Evolutionary conservation across 2,797 vertebrate species (phyloP), one percentile per base, ranked within the genome.

Genomic region (Lagorchestes hirsutus): DNA sequence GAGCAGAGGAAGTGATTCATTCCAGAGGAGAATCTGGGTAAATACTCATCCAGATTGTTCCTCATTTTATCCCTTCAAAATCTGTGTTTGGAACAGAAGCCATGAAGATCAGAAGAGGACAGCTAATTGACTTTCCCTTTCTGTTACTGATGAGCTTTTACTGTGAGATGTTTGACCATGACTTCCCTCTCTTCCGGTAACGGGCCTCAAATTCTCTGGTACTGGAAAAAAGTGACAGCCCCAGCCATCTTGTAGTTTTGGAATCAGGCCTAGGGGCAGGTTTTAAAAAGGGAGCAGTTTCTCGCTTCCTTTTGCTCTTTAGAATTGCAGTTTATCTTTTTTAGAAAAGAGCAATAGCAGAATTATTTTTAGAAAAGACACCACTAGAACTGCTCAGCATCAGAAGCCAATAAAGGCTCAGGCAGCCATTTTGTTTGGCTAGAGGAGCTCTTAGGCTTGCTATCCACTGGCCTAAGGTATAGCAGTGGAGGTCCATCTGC

Each of bases 281-380:
- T 40, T 82, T 82, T 82, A 82, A 46, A 82, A 82, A 82, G 74
- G 67, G 74, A 82, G 40, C 74, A 82, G 74, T 27, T 82, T 82
- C 74, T 82, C 74, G 22, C n/a, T 82, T 82, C 74, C n/a, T 82
- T 82, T 82, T 82, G 67, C 67, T 82, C 67, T 46, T 46, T 82
- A 82, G 74, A 82, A 82, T 82, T 46, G 74, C 74, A 82, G 74
- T 82, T 82, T 82, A 82, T 82, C 74, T 82, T 82, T 82, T 27
- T 82, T 46, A 46, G 74, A 46, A 82, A 82, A 82, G 74, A 82
- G 74, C 74, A 82, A 82, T 82, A 82, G 67, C 67, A 46, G n/a
- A 8, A 82, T 46, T 82, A 82, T 82, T 82, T 82, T 82, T 82
- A 82, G 74, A 82, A 82, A 46, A 82, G 74, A 46, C 40, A 27